A percentile compares a stretch with the other conserved stretches of the same genome.
phyloP scores from a whole-genome alignment of 2,797 vertebrate genomes.

The Acestrorhynchus altus region DNA sequence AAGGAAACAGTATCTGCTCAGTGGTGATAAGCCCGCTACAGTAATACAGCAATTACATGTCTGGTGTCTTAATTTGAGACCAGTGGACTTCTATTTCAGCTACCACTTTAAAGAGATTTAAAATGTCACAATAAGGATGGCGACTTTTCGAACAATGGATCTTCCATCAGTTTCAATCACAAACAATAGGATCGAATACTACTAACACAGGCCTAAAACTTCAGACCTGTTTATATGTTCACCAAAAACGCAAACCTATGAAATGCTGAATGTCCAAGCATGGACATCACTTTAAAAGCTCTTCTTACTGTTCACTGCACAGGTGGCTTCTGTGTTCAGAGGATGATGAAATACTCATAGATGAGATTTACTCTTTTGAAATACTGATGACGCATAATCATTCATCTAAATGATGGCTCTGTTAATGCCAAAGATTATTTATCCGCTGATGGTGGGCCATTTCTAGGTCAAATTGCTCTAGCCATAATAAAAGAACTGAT shows the following conservation, averaged over 20 bases:
- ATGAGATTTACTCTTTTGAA: neutral
- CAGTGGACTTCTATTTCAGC: conserved; percentile 1
- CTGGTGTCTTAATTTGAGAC: conserved; percentile 3
- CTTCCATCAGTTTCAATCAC: neutral
- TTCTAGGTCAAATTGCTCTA: conserved; percentile 13
- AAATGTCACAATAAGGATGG: neutral
- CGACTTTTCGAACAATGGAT: neutral
- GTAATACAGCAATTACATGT: conserved; percentile 12
- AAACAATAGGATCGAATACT: neutral
- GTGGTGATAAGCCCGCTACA: conserved; percentile 3
- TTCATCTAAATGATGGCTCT: neutral
- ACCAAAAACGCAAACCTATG: neutral
- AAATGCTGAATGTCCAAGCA: neutral
- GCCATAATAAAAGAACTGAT: conserved; percentile 1
- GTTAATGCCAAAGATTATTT: conserved; percentile 6
- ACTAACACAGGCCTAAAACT: neutral
- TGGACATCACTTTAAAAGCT: neutral
- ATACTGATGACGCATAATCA: conserved; percentile 4
- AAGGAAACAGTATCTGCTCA: neutral
- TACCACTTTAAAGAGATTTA: neutral
- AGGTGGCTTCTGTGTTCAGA: neutral
- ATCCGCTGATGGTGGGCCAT: neutral
- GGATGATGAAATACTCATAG: neutral
- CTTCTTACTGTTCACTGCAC: neutral
- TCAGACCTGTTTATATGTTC: neutral